Evolutionary conservation across 2,888 invertebrate species (phyloP), one percentile per base, ranked within the genome.

Genomic region (Ochropleura leucogaster): DNA sequence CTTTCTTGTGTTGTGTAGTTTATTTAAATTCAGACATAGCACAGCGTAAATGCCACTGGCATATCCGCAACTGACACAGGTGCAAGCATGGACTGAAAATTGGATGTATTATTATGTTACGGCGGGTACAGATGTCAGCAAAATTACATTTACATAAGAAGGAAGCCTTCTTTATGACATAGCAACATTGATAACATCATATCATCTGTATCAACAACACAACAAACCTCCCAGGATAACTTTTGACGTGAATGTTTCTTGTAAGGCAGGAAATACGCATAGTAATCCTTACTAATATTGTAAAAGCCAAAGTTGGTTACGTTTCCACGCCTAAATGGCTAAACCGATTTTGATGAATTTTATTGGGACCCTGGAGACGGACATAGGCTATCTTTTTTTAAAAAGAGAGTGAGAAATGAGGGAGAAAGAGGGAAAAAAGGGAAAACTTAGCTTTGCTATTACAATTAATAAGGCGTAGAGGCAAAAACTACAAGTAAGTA

Each of bases 101-200:
- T 42, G 57, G 40, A 40, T 49, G 64, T 10, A 68, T 80, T 65
- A 67, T 59, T 65, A 67, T 59, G 55, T 62, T 46, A 46, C 14
- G n/a, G 18, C 51, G 16, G 60, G 44, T 51, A 20, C 83, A 77
- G 64, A 65, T 51, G 66, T 67, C 20, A 20, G 46, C 44, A 59
- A 78, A 59, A 78, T 63, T 82, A 78, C 57, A 66, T 77, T 79
- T 66, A 44, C 44, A 47, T 77, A 63, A 59, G 62, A 66, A 53
- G 20, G 30, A 47, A 53, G 44, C 49, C 69, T 65, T 49, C 64
- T n/a, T 55, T 60, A 49, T 47, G 55, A 20, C 5, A 67, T 42
- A 57, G 53, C 30, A 46, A 64, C 40, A 42, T 57, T 69, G 57
- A 66, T 55, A 59, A 46, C 62, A 30, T 42, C n/a, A 42, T 64